Evolutionary conservation across 2,797 vertebrate genomes (phyloP).

Genomic region (Gymnoscopelus braueri): DNA sequence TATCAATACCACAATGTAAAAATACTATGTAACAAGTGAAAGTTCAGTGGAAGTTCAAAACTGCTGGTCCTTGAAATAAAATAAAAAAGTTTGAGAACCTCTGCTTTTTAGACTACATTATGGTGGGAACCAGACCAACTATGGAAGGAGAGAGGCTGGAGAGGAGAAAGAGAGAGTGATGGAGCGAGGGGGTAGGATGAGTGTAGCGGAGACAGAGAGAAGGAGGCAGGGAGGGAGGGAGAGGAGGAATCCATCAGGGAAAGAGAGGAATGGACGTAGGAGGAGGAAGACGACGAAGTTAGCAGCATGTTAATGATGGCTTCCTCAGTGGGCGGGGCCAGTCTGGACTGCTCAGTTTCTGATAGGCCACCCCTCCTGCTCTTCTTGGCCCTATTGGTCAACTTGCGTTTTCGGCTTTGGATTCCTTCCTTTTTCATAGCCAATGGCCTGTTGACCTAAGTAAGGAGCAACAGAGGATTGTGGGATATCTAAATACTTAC

Average conservation of each 20-base stretch:
- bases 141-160: slow-evolving; percentile 33
- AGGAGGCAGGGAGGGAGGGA: slow-evolving; percentile 37
- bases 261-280: slow-evolving; percentile 63
- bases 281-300: slow-evolving; percentile 65
- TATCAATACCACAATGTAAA: too few species aligned
- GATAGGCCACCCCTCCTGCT: slow-evolving; percentile 48
- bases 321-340: slow-evolving; percentile 47
- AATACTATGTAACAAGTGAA: too few species aligned
- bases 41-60: not conserved
- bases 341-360: slow-evolving; percentile 43
- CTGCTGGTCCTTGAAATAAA: not conserved
- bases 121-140: slow-evolving; percentile 60
- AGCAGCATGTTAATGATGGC: slow-evolving; percentile 62
- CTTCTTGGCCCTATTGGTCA: slow-evolving; percentile 81
- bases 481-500: too few species aligned
- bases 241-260: slow-evolving; percentile 41
- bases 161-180: not conserved
- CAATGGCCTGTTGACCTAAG: slow-evolving; percentile 86
- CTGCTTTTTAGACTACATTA: slow-evolving; percentile 44
- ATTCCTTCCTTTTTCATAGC: slow-evolving; percentile 87
- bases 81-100: not conserved
- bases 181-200: not conserved
- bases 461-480: slow-evolving; percentile 46
- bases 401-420: slow-evolving; percentile 85
- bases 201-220: slow-evolving; percentile 5